Evolutionary conservation across 2,888 invertebrate species (phyloP).

Genomic region (Trilocha varians): DNA sequence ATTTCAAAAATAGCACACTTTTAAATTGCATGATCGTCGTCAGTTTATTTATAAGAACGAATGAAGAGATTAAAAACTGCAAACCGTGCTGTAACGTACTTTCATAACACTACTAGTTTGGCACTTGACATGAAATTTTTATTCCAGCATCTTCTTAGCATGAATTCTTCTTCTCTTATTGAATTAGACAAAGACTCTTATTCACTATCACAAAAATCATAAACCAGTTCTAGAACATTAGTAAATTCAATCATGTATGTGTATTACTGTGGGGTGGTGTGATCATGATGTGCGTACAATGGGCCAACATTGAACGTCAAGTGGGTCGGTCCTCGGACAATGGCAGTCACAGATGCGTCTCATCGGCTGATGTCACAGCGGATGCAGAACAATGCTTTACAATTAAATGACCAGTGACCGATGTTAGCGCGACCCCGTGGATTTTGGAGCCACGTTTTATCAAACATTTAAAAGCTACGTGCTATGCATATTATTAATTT

Average conservation of each 20-base stretch:
- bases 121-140: too few relatives aligned
- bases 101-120: too few relatives aligned
- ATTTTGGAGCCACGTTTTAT: slow-evolving; percentile 38
- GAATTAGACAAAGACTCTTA: too few relatives aligned
- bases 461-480: background rate
- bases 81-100: too few relatives aligned
- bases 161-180: too few relatives aligned
- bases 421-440: slow-evolving; percentile 39
- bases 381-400: slow-evolving; percentile 21
- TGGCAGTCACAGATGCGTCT: slow-evolving; percentile 4
- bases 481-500: too few relatives aligned
- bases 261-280: background rate
- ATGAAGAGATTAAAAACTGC: too few relatives aligned
- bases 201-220: too few relatives aligned
- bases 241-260: background rate
- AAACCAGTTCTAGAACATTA: background rate
- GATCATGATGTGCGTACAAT: slow-evolving; percentile 34
- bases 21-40: too few relatives aligned
- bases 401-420: background rate
- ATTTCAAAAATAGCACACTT: too few relatives aligned
- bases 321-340: slow-evolving; percentile 27
- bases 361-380: slow-evolving; percentile 25
- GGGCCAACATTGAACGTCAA: slow-evolving; percentile 33
- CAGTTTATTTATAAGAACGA: too few relatives aligned
- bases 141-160: too few relatives aligned